These are phyloP conservation scores for Heteronetta atricapilla DNA, from an alignment of 2,113 vertebrate species.

Conservation along the genomic window DNA sequence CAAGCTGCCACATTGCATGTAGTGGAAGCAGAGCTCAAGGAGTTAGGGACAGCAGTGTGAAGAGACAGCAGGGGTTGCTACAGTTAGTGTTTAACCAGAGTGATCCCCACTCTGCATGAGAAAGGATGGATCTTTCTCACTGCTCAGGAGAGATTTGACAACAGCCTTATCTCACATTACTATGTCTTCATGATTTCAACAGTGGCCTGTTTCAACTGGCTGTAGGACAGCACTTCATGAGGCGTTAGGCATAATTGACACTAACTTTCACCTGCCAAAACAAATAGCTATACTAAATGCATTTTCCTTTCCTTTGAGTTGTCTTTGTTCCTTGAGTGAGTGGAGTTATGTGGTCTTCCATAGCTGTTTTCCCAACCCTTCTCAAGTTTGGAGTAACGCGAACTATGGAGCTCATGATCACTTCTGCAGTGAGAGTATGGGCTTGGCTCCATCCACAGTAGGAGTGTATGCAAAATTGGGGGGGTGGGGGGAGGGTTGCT, in stretches of 20 bases:
- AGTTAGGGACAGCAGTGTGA: not conserved
- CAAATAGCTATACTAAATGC: conserved; percentile 3
- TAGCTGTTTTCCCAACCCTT: not conserved
- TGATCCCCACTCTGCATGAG: not conserved
- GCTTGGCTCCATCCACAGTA: conserved; percentile 1
- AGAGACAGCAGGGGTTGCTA: not conserved
- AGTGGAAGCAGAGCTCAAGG: not conserved
- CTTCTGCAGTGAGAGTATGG: not conserved
- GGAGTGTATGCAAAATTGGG: not conserved
- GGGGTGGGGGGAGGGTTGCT: conserved; percentile 15
- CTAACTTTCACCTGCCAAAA: conserved; percentile 29
- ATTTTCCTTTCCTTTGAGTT: not conserved
- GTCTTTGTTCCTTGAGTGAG: not conserved
- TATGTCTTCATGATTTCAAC: conserved; percentile 21
- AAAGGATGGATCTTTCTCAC: not conserved
- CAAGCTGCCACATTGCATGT: not conserved
- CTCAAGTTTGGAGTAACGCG: not conserved
- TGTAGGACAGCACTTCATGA: conserved; percentile 18
- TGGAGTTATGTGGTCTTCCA: not conserved
- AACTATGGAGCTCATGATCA: not conserved
- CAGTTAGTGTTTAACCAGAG: not conserved
- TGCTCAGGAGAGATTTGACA: conserved; percentile 1
- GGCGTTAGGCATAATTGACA: conserved; percentile 1
- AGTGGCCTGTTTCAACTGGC: conserved; percentile 40
- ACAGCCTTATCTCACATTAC: conserved; percentile 24